phyloP scores from a whole-genome alignment of 2,797 vertebrate genomes.

The Crenichthys baileyi region DNA sequence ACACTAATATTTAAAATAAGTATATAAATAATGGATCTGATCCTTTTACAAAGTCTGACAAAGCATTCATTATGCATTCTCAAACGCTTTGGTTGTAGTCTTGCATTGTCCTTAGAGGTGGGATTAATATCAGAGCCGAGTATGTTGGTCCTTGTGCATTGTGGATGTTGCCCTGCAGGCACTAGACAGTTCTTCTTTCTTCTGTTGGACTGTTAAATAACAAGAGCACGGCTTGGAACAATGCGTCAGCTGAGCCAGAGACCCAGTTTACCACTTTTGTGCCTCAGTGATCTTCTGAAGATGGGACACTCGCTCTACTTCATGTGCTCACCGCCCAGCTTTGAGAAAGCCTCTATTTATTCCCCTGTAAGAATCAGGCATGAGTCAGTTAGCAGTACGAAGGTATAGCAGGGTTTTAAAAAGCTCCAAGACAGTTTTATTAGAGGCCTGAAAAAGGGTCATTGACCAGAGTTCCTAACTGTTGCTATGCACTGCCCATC shows the following conservation, averaged over 20 bases:
- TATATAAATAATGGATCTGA: background rate
- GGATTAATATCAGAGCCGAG: constrained; percentile 16
- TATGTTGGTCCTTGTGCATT: constrained; percentile 14
- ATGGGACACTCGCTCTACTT: constrained; percentile 26
- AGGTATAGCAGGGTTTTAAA: too few species aligned
- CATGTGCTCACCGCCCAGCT: background rate
- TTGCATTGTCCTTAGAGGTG: background rate
- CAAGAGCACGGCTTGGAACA: constrained; percentile 50
- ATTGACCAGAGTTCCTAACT: background rate
- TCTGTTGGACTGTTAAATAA: constrained; percentile 42
- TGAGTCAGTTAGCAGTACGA: too few species aligned
- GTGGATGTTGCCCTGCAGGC: constrained; percentile 37
- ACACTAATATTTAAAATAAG: background rate
- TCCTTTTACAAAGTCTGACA: background rate
- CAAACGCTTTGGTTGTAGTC: background rate
- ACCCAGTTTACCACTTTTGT: constrained; percentile 62
- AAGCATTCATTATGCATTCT: background rate
- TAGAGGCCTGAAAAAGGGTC: too few species aligned
- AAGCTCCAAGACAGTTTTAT: too few species aligned
- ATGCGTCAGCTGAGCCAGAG: constrained; percentile 55
- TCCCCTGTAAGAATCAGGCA: background rate
- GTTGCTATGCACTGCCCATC: background rate
- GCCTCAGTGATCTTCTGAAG: constrained; percentile 52
- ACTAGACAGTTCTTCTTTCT: constrained; percentile 44
- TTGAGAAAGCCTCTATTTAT: constrained; percentile 12